A percentile compares a stretch with the other conserved stretches of the same genome.
Conservation (phyloP, 2,888 invertebrate species). For the Osmoderma eremita region DNA sequence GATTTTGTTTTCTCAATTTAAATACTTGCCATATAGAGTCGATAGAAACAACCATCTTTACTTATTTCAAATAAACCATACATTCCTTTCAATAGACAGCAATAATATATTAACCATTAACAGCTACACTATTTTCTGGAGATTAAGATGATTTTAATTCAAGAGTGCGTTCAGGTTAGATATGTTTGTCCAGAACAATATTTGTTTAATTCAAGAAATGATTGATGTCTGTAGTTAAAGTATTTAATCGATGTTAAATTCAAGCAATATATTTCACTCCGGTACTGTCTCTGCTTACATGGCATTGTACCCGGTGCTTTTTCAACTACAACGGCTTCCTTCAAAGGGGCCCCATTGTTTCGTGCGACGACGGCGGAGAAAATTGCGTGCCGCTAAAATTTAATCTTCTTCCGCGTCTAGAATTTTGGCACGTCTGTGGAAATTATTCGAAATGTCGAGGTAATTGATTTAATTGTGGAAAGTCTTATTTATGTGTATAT, state of each 20-base stretch:
- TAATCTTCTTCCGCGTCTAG: conserved; percentile 45
- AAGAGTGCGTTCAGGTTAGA: too few relatives aligned
- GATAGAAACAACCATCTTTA: too few relatives aligned
- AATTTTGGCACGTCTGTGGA: conserved; percentile 41
- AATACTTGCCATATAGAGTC: too few relatives aligned
- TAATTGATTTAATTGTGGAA: conserved; percentile 49
- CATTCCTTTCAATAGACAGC: too few relatives aligned
- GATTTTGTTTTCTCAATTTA: too few relatives aligned
- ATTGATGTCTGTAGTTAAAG: too few relatives aligned
- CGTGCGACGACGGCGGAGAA: conserved; percentile 28
- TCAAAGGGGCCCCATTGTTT: conserved; percentile 6
- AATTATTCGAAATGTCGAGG: conserved; percentile 45
- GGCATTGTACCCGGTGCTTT: conserved; percentile 14
- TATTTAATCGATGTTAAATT: not conserved
- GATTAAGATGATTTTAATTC: too few relatives aligned
- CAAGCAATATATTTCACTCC: conserved; percentile 9
- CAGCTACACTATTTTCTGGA: too few relatives aligned
- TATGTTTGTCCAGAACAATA: too few relatives aligned
- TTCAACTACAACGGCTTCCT: not conserved
- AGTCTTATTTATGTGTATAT: conserved; percentile 38
- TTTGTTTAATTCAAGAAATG: too few relatives aligned
- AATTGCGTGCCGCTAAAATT: conserved; percentile 48
- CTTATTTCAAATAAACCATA: too few relatives aligned
- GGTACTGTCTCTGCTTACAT: conserved; percentile 16
- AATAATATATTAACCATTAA: too few relatives aligned